phyloP scores from a whole-genome alignment of 30 jellyfish, hydroid and myxozoan genomes.

The Haliclystus octoradiatus region DNA sequence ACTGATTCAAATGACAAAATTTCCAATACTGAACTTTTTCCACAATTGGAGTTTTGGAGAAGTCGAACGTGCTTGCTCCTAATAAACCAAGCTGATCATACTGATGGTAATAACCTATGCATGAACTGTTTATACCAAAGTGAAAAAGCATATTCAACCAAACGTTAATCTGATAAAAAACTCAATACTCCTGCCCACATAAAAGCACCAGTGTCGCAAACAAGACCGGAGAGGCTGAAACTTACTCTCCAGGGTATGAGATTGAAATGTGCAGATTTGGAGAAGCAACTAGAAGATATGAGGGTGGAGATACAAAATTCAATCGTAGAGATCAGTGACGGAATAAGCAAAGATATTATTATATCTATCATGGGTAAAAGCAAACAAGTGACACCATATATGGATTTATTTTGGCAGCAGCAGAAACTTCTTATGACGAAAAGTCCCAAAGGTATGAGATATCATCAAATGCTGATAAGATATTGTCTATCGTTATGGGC shows the following conservation, averaged over 20 bases:
- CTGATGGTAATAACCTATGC: too few species aligned
- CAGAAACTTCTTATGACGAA: constrained; percentile 13
- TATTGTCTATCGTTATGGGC: constrained; percentile 26
- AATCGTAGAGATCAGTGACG: constrained; percentile 4
- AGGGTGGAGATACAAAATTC: constrained; percentile 5
- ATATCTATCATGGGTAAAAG: neutral
- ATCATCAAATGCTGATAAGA: constrained; percentile 25
- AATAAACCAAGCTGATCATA: neutral
- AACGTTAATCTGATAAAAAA: neutral
- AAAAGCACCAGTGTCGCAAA: constrained; percentile 25
- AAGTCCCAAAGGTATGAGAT: constrained; percentile 7
- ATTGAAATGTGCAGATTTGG: constrained; percentile 23
- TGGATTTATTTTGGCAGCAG: constrained; percentile 25
- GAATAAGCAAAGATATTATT: constrained; percentile 19
- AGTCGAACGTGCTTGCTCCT: constrained; percentile 1
- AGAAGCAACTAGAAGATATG: constrained; percentile 14
- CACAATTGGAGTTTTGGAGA: neutral
- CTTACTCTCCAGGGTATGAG: constrained; percentile 25
- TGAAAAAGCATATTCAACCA: constrained; percentile 1
- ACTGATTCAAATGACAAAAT: too few species aligned
- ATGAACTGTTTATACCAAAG: too few species aligned
- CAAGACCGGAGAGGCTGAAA: constrained; percentile 13
- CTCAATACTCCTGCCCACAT: constrained; percentile 22
- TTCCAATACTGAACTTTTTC: too few species aligned
- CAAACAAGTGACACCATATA: constrained; percentile 11